Evolutionary conservation across 2,797 vertebrate species (phyloP).

Genomic region (Paramormyrops hopkinsi): DNA sequence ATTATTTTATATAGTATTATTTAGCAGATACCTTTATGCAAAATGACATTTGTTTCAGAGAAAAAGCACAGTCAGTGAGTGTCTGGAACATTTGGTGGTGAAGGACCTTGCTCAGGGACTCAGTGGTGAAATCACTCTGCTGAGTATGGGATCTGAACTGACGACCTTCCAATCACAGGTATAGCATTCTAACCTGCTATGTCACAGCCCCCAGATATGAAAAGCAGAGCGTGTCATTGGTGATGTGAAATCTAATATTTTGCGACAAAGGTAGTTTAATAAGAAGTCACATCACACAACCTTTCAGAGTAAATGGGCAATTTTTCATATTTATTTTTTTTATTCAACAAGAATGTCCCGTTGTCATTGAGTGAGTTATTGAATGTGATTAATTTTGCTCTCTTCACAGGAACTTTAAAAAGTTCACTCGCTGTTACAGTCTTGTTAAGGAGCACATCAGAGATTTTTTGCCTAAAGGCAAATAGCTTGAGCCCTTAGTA

Average conservation of each 20-base stretch:
- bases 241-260: background rate
- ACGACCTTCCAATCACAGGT: background rate
- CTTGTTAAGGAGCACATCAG: conserved; percentile 12
- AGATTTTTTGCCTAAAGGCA: conserved; percentile 11
- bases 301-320: background rate
- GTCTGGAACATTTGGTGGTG: background rate
- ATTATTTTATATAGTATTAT: background rate
- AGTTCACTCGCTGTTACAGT: background rate
- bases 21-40: background rate
- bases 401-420: background rate
- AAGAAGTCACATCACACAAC: background rate
- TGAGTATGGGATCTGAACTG: background rate
- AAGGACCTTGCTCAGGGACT: background rate
- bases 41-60: background rate
- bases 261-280: background rate
- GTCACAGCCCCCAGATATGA: background rate
- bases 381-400: background rate
- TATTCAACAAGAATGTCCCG: background rate
- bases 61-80: background rate
- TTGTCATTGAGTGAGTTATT: background rate
- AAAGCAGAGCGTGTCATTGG: background rate
- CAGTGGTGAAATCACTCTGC: background rate
- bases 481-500: background rate
- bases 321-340: background rate
- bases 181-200: background rate